phyloP scores from a whole-genome alignment of 2,888 invertebrate species.

The Dicyrtoma fusca region DNA sequence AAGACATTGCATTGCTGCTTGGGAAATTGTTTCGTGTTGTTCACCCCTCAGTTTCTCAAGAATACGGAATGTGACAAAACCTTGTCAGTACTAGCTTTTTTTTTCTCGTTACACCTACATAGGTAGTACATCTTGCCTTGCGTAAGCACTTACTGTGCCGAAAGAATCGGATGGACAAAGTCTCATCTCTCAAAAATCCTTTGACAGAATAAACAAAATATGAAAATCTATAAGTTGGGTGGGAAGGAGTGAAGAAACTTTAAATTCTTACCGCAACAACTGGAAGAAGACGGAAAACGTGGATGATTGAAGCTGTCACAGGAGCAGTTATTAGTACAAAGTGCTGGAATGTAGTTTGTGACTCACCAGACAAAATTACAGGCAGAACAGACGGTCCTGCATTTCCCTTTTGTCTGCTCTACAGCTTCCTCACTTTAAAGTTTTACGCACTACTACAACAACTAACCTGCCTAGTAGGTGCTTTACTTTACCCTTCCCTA shows the following conservation, averaged over 20 bases:
- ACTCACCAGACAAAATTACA: slow-evolving; percentile 32
- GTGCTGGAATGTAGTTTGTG: slow-evolving; percentile 38
- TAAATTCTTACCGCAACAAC: too few species aligned
- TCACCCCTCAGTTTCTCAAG: background rate
- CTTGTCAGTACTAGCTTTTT: slow-evolving; percentile 1
- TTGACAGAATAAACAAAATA: background rate
- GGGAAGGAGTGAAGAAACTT: slow-evolving; percentile 8
- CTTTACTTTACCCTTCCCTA: too few species aligned
- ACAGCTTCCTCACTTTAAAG: background rate
- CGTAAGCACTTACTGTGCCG: too few species aligned
- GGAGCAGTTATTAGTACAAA: slow-evolving; percentile 38
- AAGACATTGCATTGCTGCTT: background rate
- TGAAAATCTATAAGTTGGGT: background rate
- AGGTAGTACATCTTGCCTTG: too few species aligned
- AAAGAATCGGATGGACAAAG: too few species aligned
- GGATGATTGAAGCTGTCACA: slow-evolving; percentile 40
- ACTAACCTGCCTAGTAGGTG: too few species aligned
- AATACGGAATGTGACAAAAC: background rate
- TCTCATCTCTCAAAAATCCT: background rate
- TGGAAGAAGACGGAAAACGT: slow-evolving; percentile 13
- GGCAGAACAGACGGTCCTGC: slow-evolving; percentile 7
- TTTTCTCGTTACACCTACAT: too few species aligned
- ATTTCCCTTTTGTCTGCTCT: background rate
- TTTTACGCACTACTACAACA: too few species aligned
- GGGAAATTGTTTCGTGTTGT: background rate